These are phyloP conservation scores for Conger conger DNA, from an alignment of 2,113 vertebrate genomes.

Conservation along the genomic window DNA sequence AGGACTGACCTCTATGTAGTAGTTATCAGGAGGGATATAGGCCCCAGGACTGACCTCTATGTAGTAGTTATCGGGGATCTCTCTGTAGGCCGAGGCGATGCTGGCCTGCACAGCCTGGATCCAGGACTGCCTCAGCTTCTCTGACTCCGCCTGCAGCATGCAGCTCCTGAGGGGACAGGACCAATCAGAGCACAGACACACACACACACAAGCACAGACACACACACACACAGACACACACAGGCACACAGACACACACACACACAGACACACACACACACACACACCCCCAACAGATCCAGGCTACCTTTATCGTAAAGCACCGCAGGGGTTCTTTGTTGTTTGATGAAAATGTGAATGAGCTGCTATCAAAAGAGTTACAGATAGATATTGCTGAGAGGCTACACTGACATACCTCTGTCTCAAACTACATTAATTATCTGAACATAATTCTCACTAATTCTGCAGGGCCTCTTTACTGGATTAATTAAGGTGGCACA, in stretches of 20 bases:
- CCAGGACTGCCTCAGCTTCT: conserved; percentile 94
- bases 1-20: too few species aligned
- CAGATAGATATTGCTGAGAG: too few species aligned
- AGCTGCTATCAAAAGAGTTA: too few species aligned
- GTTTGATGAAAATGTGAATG: too few species aligned
- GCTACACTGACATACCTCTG: too few species aligned
- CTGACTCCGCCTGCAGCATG: conserved; percentile 96
- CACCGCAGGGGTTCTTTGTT: too few species aligned
- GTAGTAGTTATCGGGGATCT: conserved; percentile 55
- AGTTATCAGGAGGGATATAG: too few species aligned
- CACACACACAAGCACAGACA: neutral
- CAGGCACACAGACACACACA: neutral
- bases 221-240: neutral
- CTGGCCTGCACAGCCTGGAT: conserved; percentile 97
- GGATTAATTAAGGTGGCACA: neutral
- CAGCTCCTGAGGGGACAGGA: conserved; percentile 79
- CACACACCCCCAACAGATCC: too few species aligned
- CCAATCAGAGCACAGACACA: neutral
- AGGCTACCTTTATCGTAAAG: too few species aligned
- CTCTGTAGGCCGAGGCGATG: conserved; percentile 94
- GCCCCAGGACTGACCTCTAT: neutral
- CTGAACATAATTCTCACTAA: too few species aligned
- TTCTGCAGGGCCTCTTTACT: too few species aligned
- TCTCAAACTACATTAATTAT: too few species aligned
- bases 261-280: neutral